phyloP scores from a whole-genome alignment of 2,797 vertebrate genomes.

The Lutjanus argentimaculatus region DNA sequence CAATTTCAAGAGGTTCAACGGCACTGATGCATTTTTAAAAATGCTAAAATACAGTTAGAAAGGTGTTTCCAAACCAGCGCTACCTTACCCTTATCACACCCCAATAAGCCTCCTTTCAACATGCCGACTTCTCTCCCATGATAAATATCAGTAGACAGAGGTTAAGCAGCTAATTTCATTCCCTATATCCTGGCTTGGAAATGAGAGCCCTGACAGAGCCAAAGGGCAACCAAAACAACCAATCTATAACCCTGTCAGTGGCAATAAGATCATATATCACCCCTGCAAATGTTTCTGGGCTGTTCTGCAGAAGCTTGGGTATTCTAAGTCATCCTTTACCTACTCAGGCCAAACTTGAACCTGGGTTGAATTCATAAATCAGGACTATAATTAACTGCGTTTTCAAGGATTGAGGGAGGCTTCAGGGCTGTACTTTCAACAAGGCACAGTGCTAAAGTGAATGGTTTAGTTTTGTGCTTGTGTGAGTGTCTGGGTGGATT shows the following conservation, averaged over 20 bases:
- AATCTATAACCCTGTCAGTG: slow-evolving; percentile 75
- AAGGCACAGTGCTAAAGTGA: slow-evolving; percentile 4
- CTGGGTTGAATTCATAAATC: slow-evolving; percentile 65
- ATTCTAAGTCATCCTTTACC: slow-evolving; percentile 57
- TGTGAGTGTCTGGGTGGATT: background rate
- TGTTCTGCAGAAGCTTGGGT: slow-evolving; percentile 26
- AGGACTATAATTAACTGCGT: slow-evolving; percentile 40
- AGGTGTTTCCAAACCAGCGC: slow-evolving; percentile 15
- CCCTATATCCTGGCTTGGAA: slow-evolving; percentile 55
- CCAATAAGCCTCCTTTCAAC: slow-evolving; percentile 28
- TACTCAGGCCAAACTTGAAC: slow-evolving; percentile 47
- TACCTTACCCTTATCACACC: background rate
- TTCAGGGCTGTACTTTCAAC: background rate
- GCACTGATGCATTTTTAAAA: background rate
- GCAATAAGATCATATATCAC: slow-evolving; percentile 73
- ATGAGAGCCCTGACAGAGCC: slow-evolving; percentile 62
- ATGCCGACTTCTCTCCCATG: slow-evolving; percentile 43
- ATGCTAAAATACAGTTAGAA: background rate
- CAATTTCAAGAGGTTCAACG: slow-evolving; percentile 1
- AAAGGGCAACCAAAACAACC: slow-evolving; percentile 79
- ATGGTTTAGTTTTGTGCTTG: slow-evolving; percentile 12
- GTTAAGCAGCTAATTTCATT: slow-evolving; percentile 78
- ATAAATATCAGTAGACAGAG: slow-evolving; percentile 71
- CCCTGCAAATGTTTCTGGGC: slow-evolving; percentile 41
- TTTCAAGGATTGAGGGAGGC: slow-evolving; percentile 27